Evolutionary conservation across 2,888 invertebrate species (phyloP), one percentile per base, ranked within the genome.

Genomic region (Malachius bipustulatus): DNA sequence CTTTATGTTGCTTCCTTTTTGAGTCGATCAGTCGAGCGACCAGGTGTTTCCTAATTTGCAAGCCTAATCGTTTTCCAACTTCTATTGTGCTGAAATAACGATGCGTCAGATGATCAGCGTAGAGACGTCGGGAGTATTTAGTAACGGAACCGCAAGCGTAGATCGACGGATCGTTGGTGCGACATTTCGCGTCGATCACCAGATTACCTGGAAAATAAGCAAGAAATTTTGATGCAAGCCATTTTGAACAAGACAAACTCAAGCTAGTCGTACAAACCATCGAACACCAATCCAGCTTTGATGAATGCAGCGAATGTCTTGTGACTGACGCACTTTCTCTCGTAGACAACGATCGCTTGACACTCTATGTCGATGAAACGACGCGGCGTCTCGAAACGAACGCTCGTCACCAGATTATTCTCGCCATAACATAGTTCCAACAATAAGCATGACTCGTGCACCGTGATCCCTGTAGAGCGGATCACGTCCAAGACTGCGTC

Each of bases 121-220:
- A 66, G 46, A 74, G 67, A 3, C 63, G 62, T 6, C 71, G 61
- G 1, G 75, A 71, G 52, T 79, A 80, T 40, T 71, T 69, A 2
- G 74, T 73, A 35, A 74, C 60, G 0, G 75, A 64, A 1, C 82
- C 82, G 2, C 76, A 80, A 1, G 72, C 79, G 50, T 64, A 76
- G 35, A 82, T 73, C 37, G 57, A 54, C 0, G 69, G 68, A 50
- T 81, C 80, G 52, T 75, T 78, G 0, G 81, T 82, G 30, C 67
- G 63, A 44, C 71, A 77, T 32, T 66, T 57, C 0, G 66, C 62
- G 35, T 73, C 69, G 28, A 82, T 75, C 2, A 80, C 71, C 31
- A 82, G 47, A 1, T 70, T 69, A 1, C 75, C 76, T 75, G 75
- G 1, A 73, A 72, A n/a, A n/a, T 11, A 28, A 9, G 10, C 10